Base-by-base conservation (phyloP, 2,113 vertebrate species). In the Copsychus sechellarum region DNA sequence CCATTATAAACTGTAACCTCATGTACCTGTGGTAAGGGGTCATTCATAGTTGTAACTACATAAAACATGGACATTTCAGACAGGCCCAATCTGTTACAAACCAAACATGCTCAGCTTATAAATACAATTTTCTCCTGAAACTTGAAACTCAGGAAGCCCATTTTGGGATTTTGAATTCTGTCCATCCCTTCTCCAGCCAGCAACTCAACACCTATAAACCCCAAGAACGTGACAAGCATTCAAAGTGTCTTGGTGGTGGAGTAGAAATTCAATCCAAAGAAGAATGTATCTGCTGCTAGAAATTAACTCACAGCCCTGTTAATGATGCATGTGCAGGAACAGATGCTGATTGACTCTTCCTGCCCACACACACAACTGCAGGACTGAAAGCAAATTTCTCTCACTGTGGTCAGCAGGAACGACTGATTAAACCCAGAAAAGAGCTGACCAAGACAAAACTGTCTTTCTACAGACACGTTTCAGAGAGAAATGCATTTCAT, bases 281-380 rank as follows among this genome's bases (percentile, higher is more conserved):
- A 88, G 71, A 88, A 92, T 11, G 61, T 60, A 51, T 50, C 67
- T 96, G 86, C 82, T 2, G 0, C 54, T 70, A 86, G 90, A 90
- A 93, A 88, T 93, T 83, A 93, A 86, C 60, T 94, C 86, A 56
- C 65, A 65, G 53, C 43, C 69, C 69, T 56, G 51, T 33, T 94
- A 96, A 92, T 50, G 92, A 92, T 57, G 90, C 88, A 72, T 42
- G 69, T 0, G 0, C 72, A 74, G 82, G 88, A 86, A 31, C 72
- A 93, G 90, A 92, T 85, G 91, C 89, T 89, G 93, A 95, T 76
- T 85, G 93, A 86, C 88, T 94, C 56, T 94, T 95, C 69, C 81
- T 89, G 89, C 81, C 86, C 77, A 81, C 77, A 69, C 69, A 86
- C 73, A 89, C 36, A 72, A 84, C 73, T 56, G 61, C 81, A 76